A percentile compares a stretch with the other conserved stretches of the same genome.
These are phyloP conservation scores for Tetranychus truncatus DNA, from an alignment of 2,888 invertebrate genomes.

Conservation along the genomic window DNA sequence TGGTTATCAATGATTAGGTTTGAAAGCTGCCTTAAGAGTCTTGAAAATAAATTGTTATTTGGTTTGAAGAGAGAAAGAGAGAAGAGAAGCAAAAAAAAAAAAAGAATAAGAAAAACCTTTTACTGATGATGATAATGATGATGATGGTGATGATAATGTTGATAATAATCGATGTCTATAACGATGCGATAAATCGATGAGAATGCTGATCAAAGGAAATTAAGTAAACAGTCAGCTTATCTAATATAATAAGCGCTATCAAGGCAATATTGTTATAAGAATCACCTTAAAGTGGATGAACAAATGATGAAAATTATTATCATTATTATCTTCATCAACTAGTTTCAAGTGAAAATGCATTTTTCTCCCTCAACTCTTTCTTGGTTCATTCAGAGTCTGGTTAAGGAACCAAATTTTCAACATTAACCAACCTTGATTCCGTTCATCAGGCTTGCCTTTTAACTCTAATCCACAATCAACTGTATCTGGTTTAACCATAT, in stretches of 20 bases:
- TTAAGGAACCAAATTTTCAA: too few relatives aligned
- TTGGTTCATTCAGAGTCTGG: too few relatives aligned
- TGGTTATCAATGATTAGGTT: background rate
- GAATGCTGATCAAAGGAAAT: background rate
- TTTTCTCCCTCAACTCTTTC: too few relatives aligned
- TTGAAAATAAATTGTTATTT: background rate
- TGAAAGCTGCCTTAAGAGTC: background rate
- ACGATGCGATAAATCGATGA: background rate
- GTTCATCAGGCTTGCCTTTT: background rate
- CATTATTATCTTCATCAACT: background rate
- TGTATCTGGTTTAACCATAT: background rate
- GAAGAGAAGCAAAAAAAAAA: constrained; percentile 7
- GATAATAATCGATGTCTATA: background rate
- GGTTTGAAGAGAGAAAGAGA: constrained; percentile 10
- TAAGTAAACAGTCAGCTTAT: constrained; percentile 4
- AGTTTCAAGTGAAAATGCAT: background rate
- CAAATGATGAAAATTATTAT: background rate
- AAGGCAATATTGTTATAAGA: background rate
- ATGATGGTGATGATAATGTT: background rate
- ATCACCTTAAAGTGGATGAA: background rate
- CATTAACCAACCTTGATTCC: background rate
- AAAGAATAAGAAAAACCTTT: constrained; percentile 5
- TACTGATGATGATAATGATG: background rate
- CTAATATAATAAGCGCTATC: background rate
- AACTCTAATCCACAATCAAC: background rate